Percentiles rank a stretch among this genome's conserved stretches.
Evolutionary conservation across 2,797 vertebrate species (phyloP).

Genomic region (Australoheros facetus): DNA sequence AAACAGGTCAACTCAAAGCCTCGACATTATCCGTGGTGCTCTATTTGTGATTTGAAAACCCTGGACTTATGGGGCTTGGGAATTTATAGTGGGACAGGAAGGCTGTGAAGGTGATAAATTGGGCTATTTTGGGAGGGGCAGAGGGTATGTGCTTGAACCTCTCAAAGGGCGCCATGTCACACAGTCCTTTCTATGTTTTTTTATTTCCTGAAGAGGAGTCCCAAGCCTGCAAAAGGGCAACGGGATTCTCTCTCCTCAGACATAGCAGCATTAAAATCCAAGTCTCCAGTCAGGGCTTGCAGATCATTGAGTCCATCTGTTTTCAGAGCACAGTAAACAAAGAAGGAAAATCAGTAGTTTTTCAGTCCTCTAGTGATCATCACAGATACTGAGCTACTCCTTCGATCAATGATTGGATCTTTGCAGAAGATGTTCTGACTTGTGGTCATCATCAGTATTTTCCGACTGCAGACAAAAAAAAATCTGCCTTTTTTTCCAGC

Average conservation of each 20-base stretch:
- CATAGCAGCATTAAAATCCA: slow-evolving; percentile 60
- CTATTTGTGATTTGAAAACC: slow-evolving; percentile 30
- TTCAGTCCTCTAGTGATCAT: slow-evolving; percentile 21
- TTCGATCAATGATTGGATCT: slow-evolving; percentile 1
- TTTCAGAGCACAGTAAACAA: slow-evolving; percentile 29
- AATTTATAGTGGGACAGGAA: slow-evolving; percentile 38
- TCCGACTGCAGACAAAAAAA: slow-evolving; percentile 11
- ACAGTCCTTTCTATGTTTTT: slow-evolving; percentile 40
- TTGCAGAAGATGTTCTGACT: slow-evolving; percentile 13
- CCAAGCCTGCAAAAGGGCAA: neutral
- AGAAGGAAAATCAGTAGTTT: slow-evolving; percentile 8
- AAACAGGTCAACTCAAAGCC: slow-evolving; percentile 36
- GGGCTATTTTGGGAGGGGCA: slow-evolving; percentile 17
- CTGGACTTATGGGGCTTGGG: slow-evolving; percentile 23
- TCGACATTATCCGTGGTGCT: slow-evolving; percentile 8
- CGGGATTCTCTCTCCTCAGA: slow-evolving; percentile 25
- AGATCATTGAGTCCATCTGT: slow-evolving; percentile 41
- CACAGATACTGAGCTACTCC: slow-evolving; percentile 18
- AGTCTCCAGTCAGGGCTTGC: slow-evolving; percentile 44
- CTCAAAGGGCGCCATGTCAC: slow-evolving; percentile 11
- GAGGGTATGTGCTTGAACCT: slow-evolving; percentile 32
- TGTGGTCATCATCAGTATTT: slow-evolving; percentile 25
- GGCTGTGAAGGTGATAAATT: slow-evolving; percentile 58
- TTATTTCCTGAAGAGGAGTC: slow-evolving; percentile 45
- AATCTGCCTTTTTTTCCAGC: neutral